Percentiles rank a stretch among this genome's conserved stretches.
Conservation (phyloP, 2,888 invertebrate species). For the Nymphalis polychloros region DNA sequence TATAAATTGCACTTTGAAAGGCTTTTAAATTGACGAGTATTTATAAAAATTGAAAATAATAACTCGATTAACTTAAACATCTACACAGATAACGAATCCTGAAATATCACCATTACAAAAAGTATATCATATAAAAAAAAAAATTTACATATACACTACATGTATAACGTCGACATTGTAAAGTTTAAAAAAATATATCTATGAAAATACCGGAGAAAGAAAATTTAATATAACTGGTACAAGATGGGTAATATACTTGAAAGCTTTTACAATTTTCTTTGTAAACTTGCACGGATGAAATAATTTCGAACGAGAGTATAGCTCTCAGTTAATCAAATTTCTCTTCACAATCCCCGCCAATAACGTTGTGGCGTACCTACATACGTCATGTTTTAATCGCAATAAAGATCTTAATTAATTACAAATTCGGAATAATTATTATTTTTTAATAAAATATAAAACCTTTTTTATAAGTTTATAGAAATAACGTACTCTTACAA, state of each 20-base stretch:
- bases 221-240: constrained; percentile 33
- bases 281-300: constrained; percentile 26
- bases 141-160: too few relatives aligned
- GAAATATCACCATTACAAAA: too few relatives aligned
- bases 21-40: too few relatives aligned
- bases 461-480: too few relatives aligned
- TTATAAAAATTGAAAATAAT: too few relatives aligned
- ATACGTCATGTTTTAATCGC: not conserved
- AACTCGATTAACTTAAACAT: too few relatives aligned
- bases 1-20: too few relatives aligned
- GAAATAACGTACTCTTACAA: too few relatives aligned
- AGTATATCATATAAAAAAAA: too few relatives aligned
- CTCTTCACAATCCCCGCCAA: constrained; percentile 25
- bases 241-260: constrained; percentile 29
- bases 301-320: constrained; percentile 32
- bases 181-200: not conserved
- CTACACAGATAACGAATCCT: too few relatives aligned
- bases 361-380: not conserved
- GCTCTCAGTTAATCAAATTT: constrained; percentile 32
- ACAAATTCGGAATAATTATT: too few relatives aligned
- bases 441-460: too few relatives aligned
- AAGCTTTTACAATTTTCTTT: constrained; percentile 39
- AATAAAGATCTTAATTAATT: constrained; percentile 13
- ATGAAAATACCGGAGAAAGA: constrained; percentile 16
- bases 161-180: not conserved